Percentiles rank a stretch among this genome's conserved stretches.
Evolutionary conservation across 1,140 invertebrate genomes (phyloP).

Genomic region (Pseudomyrmex gracilis): DNA sequence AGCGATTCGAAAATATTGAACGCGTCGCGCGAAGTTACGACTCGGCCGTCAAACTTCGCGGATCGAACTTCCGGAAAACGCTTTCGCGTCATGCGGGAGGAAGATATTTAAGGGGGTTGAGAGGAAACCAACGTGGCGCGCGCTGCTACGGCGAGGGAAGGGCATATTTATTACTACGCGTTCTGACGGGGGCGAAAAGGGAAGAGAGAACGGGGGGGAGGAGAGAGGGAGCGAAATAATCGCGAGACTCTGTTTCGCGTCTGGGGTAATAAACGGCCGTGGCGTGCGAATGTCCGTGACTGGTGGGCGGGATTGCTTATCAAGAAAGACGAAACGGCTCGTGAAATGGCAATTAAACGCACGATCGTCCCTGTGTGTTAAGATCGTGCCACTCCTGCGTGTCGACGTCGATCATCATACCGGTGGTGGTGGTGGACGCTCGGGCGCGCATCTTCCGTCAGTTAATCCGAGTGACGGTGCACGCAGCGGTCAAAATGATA

Average conservation of each 20-base stretch:
- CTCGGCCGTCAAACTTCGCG: conserved; percentile 67
- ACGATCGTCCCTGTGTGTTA: conserved; percentile 42
- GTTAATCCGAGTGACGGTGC: conserved; percentile 25
- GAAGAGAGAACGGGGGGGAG: neutral
- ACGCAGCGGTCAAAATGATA: conserved; percentile 35
- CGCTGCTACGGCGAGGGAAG: neutral
- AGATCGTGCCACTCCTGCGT: conserved; percentile 46
- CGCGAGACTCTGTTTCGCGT: conserved; percentile 13
- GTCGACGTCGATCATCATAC: conserved; percentile 59
- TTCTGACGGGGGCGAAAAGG: too few species aligned
- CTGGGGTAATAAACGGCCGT: conserved; percentile 29
- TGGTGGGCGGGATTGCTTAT: conserved; percentile 51
- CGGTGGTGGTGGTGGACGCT: conserved; percentile 17
- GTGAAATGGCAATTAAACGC: conserved; percentile 64
- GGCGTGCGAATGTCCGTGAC: conserved; percentile 56
- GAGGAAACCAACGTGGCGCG: neutral
- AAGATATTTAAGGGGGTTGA: neutral
- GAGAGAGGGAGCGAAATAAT: neutral
- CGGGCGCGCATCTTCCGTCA: conserved; percentile 41
- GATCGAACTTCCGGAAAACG: conserved; percentile 66
- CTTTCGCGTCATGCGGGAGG: neutral
- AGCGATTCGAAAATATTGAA: conserved; percentile 72
- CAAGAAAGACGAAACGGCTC: conserved; percentile 53
- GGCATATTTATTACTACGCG: neutral
- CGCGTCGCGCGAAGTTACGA: conserved; percentile 66